These are phyloP conservation scores for Strigamia crassipes DNA, from an alignment of 2,888 invertebrate genomes.

Conservation along the genomic window DNA sequence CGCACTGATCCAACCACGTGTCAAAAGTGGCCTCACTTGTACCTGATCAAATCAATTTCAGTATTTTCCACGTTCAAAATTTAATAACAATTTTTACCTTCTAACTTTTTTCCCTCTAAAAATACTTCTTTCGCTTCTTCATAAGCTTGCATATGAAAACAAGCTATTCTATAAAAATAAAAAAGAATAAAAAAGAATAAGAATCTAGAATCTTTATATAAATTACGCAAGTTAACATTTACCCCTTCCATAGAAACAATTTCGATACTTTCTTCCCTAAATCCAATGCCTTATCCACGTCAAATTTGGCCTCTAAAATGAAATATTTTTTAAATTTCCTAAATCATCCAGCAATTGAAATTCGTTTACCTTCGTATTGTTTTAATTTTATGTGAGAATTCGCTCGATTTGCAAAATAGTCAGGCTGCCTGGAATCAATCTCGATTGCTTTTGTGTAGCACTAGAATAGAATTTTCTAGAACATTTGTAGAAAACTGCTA, in stretches of 20 bases:
- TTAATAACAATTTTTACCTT: neutral
- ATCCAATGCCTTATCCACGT: neutral
- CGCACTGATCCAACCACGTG: neutral
- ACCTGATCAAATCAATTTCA: neutral
- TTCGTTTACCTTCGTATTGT: neutral
- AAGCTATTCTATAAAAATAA: neutral
- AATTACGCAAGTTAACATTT: too few relatives aligned
- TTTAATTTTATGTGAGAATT: neutral
- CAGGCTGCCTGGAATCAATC: neutral
- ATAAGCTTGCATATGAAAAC: neutral
- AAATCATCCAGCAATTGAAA: too few relatives aligned
- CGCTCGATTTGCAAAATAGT: neutral
- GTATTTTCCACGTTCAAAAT: neutral
- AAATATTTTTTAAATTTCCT: neutral
- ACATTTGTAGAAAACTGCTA: neutral
- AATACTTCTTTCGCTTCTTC: neutral
- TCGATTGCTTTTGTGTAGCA: slow-evolving; percentile 3
- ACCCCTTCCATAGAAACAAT: neutral
- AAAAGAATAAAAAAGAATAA: too few relatives aligned
- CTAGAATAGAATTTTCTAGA: neutral
- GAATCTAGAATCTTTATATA: neutral
- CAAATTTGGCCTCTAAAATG: neutral
- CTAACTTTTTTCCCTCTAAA: neutral
- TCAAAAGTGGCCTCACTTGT: neutral
- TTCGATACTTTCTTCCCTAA: neutral